A percentile compares a stretch with the other conserved stretches of the same genome.
Evolutionary conservation across 1,140 invertebrate species (phyloP).

Genomic region (Ips nitidus): DNA sequence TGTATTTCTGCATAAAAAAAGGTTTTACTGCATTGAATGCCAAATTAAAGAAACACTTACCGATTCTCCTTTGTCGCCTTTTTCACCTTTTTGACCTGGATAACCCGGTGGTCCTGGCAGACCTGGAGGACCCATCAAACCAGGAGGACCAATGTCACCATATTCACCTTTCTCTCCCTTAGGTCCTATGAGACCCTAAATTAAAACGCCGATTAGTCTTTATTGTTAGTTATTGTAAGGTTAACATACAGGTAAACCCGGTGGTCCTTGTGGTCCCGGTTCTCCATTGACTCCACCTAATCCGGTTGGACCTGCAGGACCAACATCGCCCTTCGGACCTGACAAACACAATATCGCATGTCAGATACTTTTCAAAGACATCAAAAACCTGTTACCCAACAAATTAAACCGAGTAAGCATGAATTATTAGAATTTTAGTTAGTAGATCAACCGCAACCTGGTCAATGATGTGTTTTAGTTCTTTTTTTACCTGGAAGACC

Average conservation of each 20-base stretch:
- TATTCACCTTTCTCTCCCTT: slow-evolving; percentile 89
- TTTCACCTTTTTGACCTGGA: slow-evolving; percentile 84
- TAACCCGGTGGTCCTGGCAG: slow-evolving; percentile 75
- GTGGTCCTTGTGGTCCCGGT: slow-evolving; percentile 82
- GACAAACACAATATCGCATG: slow-evolving; percentile 11
- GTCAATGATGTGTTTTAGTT: too few species aligned
- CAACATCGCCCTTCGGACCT: slow-evolving; percentile 56
- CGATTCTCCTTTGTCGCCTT: slow-evolving; percentile 90
- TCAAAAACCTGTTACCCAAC: too few species aligned
- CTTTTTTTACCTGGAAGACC: slow-evolving; percentile 46
- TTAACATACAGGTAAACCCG: slow-evolving; percentile 70
- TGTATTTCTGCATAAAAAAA: slow-evolving; percentile 74
- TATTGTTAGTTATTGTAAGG: slow-evolving; percentile 13
- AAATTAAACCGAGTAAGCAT: too few species aligned
- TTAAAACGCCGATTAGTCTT: slow-evolving; percentile 4
- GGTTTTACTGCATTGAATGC: background rate
- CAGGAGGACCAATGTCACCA: slow-evolving; percentile 88
- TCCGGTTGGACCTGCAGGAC: slow-evolving; percentile 74
- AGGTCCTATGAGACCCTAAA: slow-evolving; percentile 73
- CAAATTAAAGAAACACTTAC: slow-evolving; percentile 58
- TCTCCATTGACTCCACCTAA: slow-evolving; percentile 80
- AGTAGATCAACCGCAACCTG: too few species aligned
- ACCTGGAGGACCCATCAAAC: slow-evolving; percentile 76
- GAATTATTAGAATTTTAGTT: too few species aligned
- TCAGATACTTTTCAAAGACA: too few species aligned